Conservation (phyloP, 2,113 vertebrate species). For the Malurus elegans region DNA sequence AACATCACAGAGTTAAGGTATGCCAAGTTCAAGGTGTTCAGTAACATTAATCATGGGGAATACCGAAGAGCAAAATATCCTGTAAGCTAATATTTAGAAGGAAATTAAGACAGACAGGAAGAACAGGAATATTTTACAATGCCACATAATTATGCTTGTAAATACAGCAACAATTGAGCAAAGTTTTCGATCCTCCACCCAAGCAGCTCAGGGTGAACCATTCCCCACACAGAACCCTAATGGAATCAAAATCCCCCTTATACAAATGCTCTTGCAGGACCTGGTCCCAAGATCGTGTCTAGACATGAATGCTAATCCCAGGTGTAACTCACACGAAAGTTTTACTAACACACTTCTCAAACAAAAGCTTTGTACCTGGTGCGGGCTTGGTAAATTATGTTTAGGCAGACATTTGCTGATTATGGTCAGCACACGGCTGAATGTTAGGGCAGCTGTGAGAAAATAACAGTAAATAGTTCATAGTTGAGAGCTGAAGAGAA, state of each 20-base stretch:
- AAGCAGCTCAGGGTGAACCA: background rate
- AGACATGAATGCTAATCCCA: slow-evolving; percentile 21
- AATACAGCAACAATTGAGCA: background rate
- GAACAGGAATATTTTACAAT: background rate
- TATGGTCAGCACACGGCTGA: background rate
- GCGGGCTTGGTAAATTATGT: background rate
- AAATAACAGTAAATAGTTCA: background rate
- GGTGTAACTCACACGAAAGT: background rate
- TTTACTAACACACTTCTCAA: background rate
- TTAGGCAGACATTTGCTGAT: background rate
- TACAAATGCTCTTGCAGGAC: slow-evolving; percentile 30
- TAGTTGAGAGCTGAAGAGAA: background rate
- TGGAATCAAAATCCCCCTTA: background rate
- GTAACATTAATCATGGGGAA: background rate
- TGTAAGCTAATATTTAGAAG: too few species aligned
- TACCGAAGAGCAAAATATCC: background rate
- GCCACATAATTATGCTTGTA: background rate
- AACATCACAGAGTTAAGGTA: background rate
- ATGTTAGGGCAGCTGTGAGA: background rate
- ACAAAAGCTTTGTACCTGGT: slow-evolving; percentile 9
- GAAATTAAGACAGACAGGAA: background rate
- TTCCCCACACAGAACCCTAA: background rate
- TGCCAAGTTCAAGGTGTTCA: background rate
- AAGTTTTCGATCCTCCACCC: background rate
- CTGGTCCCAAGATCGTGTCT: background rate